Base-by-base conservation (phyloP, 2,113 vertebrate species). In the Piprites chloris region DNA sequence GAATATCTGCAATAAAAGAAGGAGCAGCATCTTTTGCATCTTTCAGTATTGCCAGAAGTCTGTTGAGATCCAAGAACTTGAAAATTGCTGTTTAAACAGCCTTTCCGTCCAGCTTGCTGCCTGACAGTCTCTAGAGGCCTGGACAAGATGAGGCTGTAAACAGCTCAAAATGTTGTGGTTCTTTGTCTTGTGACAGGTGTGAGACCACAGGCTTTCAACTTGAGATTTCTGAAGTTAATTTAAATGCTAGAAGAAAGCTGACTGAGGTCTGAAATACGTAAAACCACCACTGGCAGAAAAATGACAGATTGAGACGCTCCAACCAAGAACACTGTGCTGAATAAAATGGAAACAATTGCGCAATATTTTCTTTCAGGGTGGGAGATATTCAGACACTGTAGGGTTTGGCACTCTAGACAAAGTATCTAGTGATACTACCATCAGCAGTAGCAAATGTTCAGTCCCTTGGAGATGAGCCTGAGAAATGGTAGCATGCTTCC, bases 61-160 rank as follows among this genome's bases (percentile, higher is more conserved):
- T 87, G 15, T 35, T 94, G 50, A 77, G 59, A 94, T 82, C 58
- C 44, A 75, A 87, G 66, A 94, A 95, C 83, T 72, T 93, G 52
- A 91, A 95, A 95, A 96, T 41, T 86, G 52, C 63, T 15, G 33
- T 63, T 91, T 47, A 71, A 94, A 89, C 63, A 83, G 28, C 69
- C 50, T 69, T 95, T 90, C 46, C 77, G 94, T 95, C 77, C 2
- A 1, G 9, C 63, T 96, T 93, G 58, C 44, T 91, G 24, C 62
- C 74, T 63, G 55, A 61, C 44, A 16, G 16, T 69, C 76, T 82
- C 90, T 72, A n/a, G 96, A 72, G 84, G 59, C 44, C 50, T 75
- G 76, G 49, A 72, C 41, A 65, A 67, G 68, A 67, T 13, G 49
- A 91, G 59, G 59, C 65, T 73, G 74, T 91, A 90, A 97, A 89